Base-by-base conservation (phyloP, 1,140 invertebrate species). In the Hydropsyche tenuis region DNA sequence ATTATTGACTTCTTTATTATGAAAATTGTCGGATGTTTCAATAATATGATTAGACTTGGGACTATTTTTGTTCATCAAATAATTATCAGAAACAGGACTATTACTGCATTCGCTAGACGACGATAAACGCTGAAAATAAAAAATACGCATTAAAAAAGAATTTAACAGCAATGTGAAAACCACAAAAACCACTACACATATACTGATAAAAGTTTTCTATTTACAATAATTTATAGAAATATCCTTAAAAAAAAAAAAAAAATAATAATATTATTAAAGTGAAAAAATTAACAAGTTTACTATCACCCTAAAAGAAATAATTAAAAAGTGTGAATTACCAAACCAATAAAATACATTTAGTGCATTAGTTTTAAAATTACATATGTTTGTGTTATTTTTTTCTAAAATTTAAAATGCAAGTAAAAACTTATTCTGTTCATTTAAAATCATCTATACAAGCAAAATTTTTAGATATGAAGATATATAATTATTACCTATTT, bases 21-120 rank as follows among this genome's bases (percentile, higher is more conserved):
- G 12, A 22, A 37, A 65, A 42, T 65, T 65, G 11, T 43, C 11
- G 9, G 11, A 6, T n/a, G 56, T 5, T 62, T 18, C 56, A 6
- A 4, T 22, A 62, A 20, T 18, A 22, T 62, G 18, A 25, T 25
- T 62, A 22, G 7, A 16, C 37, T 42, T 5, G 46, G 18, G 3
- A 56, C 20, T 63, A 16, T 63, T 22, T 48, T 76, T 76, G 3
- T 65, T 48, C 43, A 51, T 70, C 20, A 73, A 51, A 48, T 43
- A 77, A 62, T 77, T 72, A 16, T 72, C 60, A 25, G 63, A 48
- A 2, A 62, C 23, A 11, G 75, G 64, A 69, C 73, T 76, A 23
- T 72, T 69, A 27, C 69, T 46, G 64, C 51, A 68, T 14, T 77
- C 76, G 30, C 73, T 77, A n/a, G 76, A 75, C 27, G 73, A 70